Conservation (phyloP, 2,888 invertebrate species). For the Quadroppia sp. region DNA sequence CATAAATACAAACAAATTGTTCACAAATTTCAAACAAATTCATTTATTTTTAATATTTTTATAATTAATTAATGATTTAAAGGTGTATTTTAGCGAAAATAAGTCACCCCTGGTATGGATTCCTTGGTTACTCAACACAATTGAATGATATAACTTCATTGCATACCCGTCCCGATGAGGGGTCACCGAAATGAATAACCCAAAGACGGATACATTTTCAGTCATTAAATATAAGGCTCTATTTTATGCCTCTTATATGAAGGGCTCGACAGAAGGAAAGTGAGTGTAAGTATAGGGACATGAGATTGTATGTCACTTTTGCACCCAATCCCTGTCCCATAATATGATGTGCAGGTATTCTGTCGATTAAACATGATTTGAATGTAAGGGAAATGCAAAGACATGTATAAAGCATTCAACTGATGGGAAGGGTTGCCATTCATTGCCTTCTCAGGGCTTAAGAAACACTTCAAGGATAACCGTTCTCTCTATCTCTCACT, state of each 20-base stretch:
- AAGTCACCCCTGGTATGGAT: too few species aligned
- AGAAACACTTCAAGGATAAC: conserved; percentile 33
- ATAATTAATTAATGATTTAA: too few species aligned
- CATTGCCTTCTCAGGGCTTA: conserved; percentile 20
- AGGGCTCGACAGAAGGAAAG: neutral
- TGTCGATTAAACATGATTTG: conserved; percentile 1
- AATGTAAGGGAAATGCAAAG: conserved; percentile 25
- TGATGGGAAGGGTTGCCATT: conserved; percentile 37
- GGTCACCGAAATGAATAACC: neutral
- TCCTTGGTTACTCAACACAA: too few species aligned
- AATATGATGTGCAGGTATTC: conserved; percentile 31
- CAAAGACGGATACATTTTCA: conserved; percentile 13
- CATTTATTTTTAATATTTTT: too few species aligned
- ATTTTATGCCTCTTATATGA: neutral
- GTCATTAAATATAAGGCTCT: neutral
- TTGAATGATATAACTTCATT: neutral
- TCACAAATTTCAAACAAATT: too few species aligned
- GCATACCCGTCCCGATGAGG: neutral
- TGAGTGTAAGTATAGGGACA: neutral
- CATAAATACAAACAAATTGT: too few species aligned
- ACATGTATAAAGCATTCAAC: conserved; percentile 17
- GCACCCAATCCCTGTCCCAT: conserved; percentile 12
- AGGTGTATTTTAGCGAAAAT: too few species aligned
- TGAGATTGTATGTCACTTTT: conserved; percentile 14
- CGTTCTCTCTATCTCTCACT: conserved; percentile 17